Conservation (phyloP, 2,113 vertebrate species). For the Micromys minutus region DNA sequence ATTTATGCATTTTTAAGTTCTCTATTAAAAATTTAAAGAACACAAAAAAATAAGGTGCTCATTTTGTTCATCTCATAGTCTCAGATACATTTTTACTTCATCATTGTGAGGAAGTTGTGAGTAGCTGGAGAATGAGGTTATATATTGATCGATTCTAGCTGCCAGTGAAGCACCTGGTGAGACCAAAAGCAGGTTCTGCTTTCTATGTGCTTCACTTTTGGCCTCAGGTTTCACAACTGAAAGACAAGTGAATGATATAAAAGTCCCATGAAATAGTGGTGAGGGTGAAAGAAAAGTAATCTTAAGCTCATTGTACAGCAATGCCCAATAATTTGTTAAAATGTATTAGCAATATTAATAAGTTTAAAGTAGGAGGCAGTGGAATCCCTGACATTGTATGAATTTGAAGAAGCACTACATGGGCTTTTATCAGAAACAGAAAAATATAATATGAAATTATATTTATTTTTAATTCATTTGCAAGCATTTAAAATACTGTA, state of each 20-base stretch:
- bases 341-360: not conserved
- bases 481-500: slow-evolving; percentile 71
- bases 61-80: not conserved
- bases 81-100: not conserved
- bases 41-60: too few species aligned
- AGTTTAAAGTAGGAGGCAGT: not conserved
- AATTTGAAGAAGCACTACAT: not conserved
- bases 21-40: slow-evolving; percentile 66
- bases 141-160: too few species aligned
- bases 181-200: not conserved
- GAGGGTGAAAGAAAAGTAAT: slow-evolving; percentile 8
- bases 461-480: slow-evolving; percentile 59
- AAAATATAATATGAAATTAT: not conserved
- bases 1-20: slow-evolving; percentile 53
- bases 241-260: not conserved
- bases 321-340: not conserved
- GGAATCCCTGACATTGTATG: not conserved
- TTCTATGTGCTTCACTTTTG: not conserved
- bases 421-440: not conserved
- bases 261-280: not conserved
- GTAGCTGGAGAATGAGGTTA: too few species aligned
- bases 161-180: not conserved
- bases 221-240: slow-evolving; percentile 5
- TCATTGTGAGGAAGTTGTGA: too few species aligned
- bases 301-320: not conserved